A percentile compares a stretch with the other conserved stretches of the same genome.
Conservation (phyloP, 2,113 vertebrate genomes). For the Pelobates fuscus region DNA sequence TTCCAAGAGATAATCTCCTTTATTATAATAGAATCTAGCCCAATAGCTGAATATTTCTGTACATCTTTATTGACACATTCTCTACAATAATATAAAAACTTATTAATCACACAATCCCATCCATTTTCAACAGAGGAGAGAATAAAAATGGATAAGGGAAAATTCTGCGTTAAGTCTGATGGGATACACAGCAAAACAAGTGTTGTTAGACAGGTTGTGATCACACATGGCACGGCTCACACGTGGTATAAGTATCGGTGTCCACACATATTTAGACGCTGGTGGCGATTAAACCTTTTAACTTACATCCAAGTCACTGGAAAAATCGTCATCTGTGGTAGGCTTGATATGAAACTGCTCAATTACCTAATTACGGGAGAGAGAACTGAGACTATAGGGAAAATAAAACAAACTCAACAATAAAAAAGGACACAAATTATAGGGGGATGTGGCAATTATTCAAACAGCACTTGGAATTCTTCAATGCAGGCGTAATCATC, state of each 20-base stretch:
- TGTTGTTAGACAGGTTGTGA: conserved; percentile 9
- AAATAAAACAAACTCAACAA: neutral
- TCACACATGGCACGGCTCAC: conserved; percentile 2
- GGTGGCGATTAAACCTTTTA: neutral
- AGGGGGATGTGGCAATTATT: too few species aligned
- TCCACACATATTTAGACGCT: neutral
- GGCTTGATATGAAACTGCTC: conserved; percentile 10
- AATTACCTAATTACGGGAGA: conserved; percentile 36
- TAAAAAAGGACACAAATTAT: neutral
- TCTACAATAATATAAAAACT: too few species aligned
- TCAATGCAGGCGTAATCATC: too few species aligned
- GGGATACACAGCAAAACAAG: neutral
- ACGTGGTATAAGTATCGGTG: conserved; percentile 34
- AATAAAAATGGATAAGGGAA: too few species aligned
- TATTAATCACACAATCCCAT: too few species aligned
- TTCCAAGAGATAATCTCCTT: too few species aligned
- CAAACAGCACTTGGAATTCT: too few species aligned
- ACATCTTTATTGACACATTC: too few species aligned
- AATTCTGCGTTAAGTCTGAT: too few species aligned
- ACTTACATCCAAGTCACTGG: conserved; percentile 40
- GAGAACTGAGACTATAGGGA: conserved; percentile 22
- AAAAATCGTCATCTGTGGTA: neutral
- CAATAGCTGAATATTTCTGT: too few species aligned
- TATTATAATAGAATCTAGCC: too few species aligned
- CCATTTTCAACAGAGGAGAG: too few species aligned